Evolutionary conservation across 2,888 invertebrate species (phyloP).

Genomic region (Atherix ibis): DNA sequence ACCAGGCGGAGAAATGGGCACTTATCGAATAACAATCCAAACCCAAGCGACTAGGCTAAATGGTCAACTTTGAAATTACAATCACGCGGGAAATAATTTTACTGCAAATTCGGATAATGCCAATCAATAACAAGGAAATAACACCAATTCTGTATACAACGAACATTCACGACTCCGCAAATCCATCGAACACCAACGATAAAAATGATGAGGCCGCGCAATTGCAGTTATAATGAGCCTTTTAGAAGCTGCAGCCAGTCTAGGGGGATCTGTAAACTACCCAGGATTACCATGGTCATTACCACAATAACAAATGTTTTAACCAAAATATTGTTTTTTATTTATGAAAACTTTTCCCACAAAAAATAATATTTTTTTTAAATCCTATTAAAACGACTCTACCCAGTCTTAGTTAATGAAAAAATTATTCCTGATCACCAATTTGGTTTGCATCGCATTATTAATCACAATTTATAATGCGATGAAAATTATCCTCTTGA

Average conservation of each 20-base stretch:
- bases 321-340: too few species aligned
- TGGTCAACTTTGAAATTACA: slow-evolving; percentile 13
- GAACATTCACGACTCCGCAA: slow-evolving; percentile 12
- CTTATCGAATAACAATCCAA: slow-evolving; percentile 6
- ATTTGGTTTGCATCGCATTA: too few species aligned
- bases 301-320: too few species aligned
- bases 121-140: slow-evolving; percentile 11
- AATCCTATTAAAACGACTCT: too few species aligned
- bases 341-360: too few species aligned
- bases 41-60: slow-evolving; percentile 8
- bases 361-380: too few species aligned
- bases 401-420: too few species aligned
- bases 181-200: slow-evolving; percentile 35
- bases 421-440: too few species aligned
- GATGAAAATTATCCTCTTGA: too few species aligned
- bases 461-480: too few species aligned
- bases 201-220: slow-evolving; percentile 77
- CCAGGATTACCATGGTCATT: slow-evolving; percentile 61
- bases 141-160: slow-evolving; percentile 3
- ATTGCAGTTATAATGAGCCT: slow-evolving; percentile 89
- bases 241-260: slow-evolving; percentile 73
- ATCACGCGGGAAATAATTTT: slow-evolving; percentile 25
- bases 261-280: slow-evolving; percentile 77
- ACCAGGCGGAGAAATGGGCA: slow-evolving; percentile 9
- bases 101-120: slow-evolving; percentile 22